Base-by-base conservation (phyloP, 1,140 invertebrate species). In the Orussus abietinus region DNA sequence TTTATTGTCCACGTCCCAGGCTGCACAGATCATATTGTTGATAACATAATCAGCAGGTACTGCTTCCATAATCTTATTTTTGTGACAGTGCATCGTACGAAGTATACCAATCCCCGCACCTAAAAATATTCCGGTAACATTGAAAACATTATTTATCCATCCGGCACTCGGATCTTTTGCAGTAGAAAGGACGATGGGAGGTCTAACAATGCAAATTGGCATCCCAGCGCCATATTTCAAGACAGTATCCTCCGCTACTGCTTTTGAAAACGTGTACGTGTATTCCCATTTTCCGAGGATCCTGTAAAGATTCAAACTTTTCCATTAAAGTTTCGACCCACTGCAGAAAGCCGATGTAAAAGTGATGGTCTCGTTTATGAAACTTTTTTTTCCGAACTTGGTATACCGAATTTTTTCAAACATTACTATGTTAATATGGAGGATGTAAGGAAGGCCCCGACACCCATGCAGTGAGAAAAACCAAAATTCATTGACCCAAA, bases 101-200 rank as follows among this genome's bases (percentile, higher is more conserved):
- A 92, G 54, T 9, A 92, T 70, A 18, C 90, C 90, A 38, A 85
- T 77, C 74, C 80, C 85, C 41, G 84, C 81, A 6, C 75, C 79
- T 0, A 80, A 72, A 0, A 81, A 74, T 0, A 84, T 74, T 18
- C 84, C 90, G 44, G 80, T 82, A 2, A 84, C 75, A 15, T 90
- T 90, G 59, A 92, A 91, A 49, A 88, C 75, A 64, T 93, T 94
- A 63, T 95, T 90, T 30, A 89, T 83, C 91, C 91, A 96, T 22
- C 85, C 85, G 6, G 64, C 50, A 0, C 83, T 35, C 1, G 83
- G 83, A 45, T 93, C 90, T 32, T 79, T 77, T 52, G 76, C 80
- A 0, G 89, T 86, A 2, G 88, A 84, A 12, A 84, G 85, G 13
- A 92, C 78, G 38, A 88, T 85, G 6, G 84, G 79, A 0, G 87